Percentiles rank a stretch among this genome's conserved stretches.
These are phyloP conservation scores for Chionodraco myersi DNA, from an alignment of 2,113 vertebrate genomes.

Conservation along the genomic window DNA sequence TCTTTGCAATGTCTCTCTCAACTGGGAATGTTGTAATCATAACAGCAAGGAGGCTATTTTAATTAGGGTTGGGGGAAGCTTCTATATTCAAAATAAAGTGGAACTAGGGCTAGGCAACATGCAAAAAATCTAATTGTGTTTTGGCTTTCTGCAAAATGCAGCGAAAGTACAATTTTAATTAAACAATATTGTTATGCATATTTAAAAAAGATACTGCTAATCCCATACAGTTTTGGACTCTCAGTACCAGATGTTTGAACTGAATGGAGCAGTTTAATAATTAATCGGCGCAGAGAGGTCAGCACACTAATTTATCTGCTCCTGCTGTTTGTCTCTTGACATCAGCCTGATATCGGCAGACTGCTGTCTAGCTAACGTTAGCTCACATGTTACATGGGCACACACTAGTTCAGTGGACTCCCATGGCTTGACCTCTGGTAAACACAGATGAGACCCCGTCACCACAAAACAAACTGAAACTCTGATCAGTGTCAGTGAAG, in stretches of 20 bases:
- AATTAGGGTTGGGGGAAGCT: background rate
- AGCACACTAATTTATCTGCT: constrained; percentile 15
- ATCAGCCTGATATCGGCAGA: constrained; percentile 5
- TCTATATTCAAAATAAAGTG: background rate
- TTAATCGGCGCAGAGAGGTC: constrained; percentile 15
- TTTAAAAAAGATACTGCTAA: background rate
- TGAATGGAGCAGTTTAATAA: constrained; percentile 8
- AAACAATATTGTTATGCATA: background rate
- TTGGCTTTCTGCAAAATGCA: background rate
- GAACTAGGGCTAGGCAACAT: background rate
- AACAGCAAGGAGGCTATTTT: background rate
- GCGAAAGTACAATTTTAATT: background rate
- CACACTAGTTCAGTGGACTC: background rate
- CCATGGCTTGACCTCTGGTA: background rate
- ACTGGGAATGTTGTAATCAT: background rate
- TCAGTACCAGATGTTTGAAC: background rate
- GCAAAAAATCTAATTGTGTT: background rate
- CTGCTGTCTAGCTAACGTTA: background rate
- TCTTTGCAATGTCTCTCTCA: background rate
- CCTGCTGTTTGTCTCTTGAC: constrained; percentile 10
- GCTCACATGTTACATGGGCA: background rate
- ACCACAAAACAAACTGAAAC: background rate
- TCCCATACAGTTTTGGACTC: background rate
- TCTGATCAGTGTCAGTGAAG: background rate
- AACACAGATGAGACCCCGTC: background rate